These are phyloP conservation scores for Cercopithecus mona DNA, from an alignment of 2,113 vertebrate genomes.

Conservation along the genomic window DNA sequence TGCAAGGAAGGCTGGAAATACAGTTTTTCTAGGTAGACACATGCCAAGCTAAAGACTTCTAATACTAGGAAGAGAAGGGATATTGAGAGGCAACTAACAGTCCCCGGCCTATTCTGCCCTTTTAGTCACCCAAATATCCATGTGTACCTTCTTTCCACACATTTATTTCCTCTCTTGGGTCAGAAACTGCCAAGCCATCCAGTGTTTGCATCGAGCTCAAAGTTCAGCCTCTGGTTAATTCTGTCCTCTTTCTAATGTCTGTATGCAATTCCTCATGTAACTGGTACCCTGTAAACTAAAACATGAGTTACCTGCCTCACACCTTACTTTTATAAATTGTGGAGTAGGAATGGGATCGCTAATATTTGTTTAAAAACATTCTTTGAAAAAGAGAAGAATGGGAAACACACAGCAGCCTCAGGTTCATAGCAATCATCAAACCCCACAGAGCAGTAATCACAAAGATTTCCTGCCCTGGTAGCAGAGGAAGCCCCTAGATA, in stretches of 20 bases:
- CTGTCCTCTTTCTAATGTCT: background rate
- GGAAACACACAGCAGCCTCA: background rate
- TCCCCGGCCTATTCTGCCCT: background rate
- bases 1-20: background rate
- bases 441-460: background rate
- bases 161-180: background rate
- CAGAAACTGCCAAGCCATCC: background rate
- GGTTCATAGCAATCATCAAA: background rate
- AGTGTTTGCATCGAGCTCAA: background rate
- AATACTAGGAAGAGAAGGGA: background rate
- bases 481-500: background rate
- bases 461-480: background rate
- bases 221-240: constrained; percentile 22
- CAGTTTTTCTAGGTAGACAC: background rate
- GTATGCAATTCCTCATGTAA: background rate
- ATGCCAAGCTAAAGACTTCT: background rate
- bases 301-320: background rate
- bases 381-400: background rate
- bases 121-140: background rate
- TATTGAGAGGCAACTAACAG: background rate
- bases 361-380: too few relatives aligned
- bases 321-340: background rate
- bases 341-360: background rate
- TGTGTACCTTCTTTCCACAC: background rate
- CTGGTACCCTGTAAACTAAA: background rate